Percentiles rank a stretch among this genome's conserved stretches.
These are phyloP conservation scores for Tinea semifulvella DNA, from an alignment of 2,888 invertebrate genomes.

Conservation along the genomic window DNA sequence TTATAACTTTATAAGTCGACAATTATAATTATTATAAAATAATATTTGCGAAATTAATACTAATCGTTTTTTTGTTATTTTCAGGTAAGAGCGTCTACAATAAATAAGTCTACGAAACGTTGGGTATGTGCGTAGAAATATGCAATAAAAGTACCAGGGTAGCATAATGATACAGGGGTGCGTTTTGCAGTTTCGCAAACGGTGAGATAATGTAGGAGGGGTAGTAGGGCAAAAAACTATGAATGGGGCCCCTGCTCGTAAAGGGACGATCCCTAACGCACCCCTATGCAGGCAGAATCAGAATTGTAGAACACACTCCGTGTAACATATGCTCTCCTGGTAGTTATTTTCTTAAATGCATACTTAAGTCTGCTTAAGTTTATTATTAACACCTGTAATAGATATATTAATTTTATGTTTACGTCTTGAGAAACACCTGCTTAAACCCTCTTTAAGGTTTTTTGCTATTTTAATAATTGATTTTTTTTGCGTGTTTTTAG, in stretches of 20 bases:
- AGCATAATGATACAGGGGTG: neutral
- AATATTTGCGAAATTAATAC: too few species aligned
- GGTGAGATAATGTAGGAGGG: neutral
- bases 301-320: slow-evolving; percentile 2
- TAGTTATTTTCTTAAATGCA: slow-evolving; percentile 7
- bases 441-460: too few species aligned
- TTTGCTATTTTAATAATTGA: too few species aligned
- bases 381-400: too few species aligned
- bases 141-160: slow-evolving; percentile 10
- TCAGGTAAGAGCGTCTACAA: neutral
- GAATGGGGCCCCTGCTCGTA: neutral
- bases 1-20: too few species aligned
- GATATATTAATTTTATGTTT: too few species aligned
- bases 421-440: too few species aligned
- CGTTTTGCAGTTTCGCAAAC: slow-evolving; percentile 6
- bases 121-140: slow-evolving; percentile 3
- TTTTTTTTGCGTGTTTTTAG: too few species aligned
- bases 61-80: neutral
- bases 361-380: too few species aligned
- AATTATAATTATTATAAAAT: too few species aligned
- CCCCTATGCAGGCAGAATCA: neutral
- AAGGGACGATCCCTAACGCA: neutral
- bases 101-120: neutral
- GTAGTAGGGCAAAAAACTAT: neutral
- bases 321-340: slow-evolving; percentile 6